Percentiles rank a stretch among this genome's conserved stretches.
Conservation (phyloP, 2,113 vertebrate genomes). For the Siniperca chuatsi region DNA sequence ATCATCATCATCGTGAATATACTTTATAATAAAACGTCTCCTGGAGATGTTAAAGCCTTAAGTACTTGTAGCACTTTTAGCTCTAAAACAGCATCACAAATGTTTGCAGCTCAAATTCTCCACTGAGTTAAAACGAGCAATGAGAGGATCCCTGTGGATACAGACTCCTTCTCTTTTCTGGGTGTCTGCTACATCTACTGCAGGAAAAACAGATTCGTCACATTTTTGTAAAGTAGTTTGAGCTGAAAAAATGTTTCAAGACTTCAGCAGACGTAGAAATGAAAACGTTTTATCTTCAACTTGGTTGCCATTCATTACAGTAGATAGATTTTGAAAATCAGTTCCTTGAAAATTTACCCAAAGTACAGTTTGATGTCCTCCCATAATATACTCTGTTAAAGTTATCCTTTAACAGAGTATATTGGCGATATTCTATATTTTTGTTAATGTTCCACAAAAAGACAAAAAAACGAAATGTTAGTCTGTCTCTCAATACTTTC, state of each 20-base stretch:
- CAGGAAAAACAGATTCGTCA: not conserved
- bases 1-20: constrained; percentile 19
- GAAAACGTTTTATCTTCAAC: not conserved
- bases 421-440: too few relatives aligned
- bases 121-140: not conserved
- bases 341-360: not conserved
- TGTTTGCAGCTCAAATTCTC: not conserved
- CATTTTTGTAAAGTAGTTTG: not conserved
- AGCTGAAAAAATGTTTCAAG: not conserved
- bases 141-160: not conserved
- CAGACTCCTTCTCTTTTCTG: not conserved
- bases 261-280: not conserved
- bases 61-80: not conserved
- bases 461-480: too few relatives aligned
- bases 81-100: not conserved
- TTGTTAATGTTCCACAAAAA: too few relatives aligned
- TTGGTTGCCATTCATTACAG: not conserved
- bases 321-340: not conserved
- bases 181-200: not conserved
- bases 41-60: constrained; percentile 10
- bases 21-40: not conserved
- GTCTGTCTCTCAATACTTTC: too few relatives aligned
- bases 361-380: too few relatives aligned
- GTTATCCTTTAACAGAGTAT: too few relatives aligned
- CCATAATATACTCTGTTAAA: too few relatives aligned